phyloP scores from a whole-genome alignment of 2,113 vertebrate species.

The Rallus limicola region DNA sequence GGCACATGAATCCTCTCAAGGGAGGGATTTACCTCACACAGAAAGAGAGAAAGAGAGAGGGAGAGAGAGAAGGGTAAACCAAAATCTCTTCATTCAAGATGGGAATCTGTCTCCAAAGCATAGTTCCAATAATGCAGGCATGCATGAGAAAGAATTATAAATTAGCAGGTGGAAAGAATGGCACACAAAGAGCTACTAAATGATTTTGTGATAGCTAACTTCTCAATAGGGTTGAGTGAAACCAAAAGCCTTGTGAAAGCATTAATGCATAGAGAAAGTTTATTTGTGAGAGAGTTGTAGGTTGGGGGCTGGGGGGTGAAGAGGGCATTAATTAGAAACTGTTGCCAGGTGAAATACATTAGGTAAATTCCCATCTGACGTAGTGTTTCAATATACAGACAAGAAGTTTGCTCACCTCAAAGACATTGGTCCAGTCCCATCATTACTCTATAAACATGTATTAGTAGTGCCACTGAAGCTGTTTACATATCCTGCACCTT shows the following conservation, averaged over 20 bases:
- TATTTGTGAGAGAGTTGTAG: background rate
- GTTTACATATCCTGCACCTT: background rate
- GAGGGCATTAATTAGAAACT: background rate
- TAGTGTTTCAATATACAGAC: background rate
- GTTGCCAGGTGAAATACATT: background rate
- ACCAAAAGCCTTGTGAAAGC: background rate
- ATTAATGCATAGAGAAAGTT: background rate
- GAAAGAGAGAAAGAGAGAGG: no score
- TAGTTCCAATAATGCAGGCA: slow-evolving; percentile 28
- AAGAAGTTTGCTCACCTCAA: slow-evolving; percentile 16
- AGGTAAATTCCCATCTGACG: background rate
- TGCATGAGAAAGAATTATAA: background rate
- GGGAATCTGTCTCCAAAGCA: slow-evolving; percentile 35
- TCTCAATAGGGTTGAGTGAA: slow-evolving; percentile 2
- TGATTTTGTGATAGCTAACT: slow-evolving; percentile 30
- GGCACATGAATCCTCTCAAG: slow-evolving; percentile 10
- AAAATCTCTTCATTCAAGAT: slow-evolving; percentile 1
- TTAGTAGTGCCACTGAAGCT: background rate
- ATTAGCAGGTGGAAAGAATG: slow-evolving; percentile 31
- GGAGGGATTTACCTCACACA: background rate
- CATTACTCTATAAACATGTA: background rate
- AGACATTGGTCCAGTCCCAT: background rate
- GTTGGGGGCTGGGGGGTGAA: background rate
- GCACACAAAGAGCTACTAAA: slow-evolving; percentile 25
- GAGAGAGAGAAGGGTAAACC: background rate